Percentiles rank a stretch among this genome's conserved stretches.
Evolutionary conservation across 2,797 vertebrate species (phyloP).

Genomic region (Neosalanx taihuensis): DNA sequence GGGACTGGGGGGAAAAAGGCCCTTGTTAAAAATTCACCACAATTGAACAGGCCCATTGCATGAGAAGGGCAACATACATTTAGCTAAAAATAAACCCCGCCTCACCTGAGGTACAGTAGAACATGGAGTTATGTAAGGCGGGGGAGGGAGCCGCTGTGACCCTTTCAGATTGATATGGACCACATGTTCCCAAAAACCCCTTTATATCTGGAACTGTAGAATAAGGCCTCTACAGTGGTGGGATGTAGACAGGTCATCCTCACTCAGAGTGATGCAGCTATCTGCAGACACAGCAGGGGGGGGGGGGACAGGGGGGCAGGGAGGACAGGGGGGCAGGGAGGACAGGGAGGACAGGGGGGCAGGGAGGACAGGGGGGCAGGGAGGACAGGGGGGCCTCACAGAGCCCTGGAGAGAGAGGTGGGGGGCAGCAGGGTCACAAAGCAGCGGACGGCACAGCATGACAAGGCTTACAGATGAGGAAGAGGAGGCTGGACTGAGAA

Average conservation of each 20-base stretch:
- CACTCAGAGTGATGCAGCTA: slow-evolving; percentile 3
- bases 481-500: too few species aligned
- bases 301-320: slow-evolving; percentile 15
- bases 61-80: slow-evolving; percentile 63
- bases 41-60: slow-evolving; percentile 69
- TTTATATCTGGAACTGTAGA: too few species aligned
- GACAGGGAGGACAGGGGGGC: slow-evolving; percentile 15
- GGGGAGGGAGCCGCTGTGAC: too few species aligned
- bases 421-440: neutral
- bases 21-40: slow-evolving; percentile 77
- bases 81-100: slow-evolving; percentile 65
- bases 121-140: neutral
- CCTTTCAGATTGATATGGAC: too few species aligned
- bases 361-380: slow-evolving; percentile 12
- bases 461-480: too few species aligned
- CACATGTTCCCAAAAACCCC: too few species aligned
- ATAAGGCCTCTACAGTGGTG: too few species aligned
- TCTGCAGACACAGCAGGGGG: slow-evolving; percentile 21
- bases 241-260: too few species aligned
- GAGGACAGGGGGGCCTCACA: neutral
- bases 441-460: too few species aligned
- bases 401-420: neutral
- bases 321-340: slow-evolving; percentile 4
- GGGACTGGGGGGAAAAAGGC: slow-evolving; percentile 72
- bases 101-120: too few species aligned